Conservation (phyloP, 37 sponge, comb jelly and placozoan genomes). For the Axinella damicornis region DNA sequence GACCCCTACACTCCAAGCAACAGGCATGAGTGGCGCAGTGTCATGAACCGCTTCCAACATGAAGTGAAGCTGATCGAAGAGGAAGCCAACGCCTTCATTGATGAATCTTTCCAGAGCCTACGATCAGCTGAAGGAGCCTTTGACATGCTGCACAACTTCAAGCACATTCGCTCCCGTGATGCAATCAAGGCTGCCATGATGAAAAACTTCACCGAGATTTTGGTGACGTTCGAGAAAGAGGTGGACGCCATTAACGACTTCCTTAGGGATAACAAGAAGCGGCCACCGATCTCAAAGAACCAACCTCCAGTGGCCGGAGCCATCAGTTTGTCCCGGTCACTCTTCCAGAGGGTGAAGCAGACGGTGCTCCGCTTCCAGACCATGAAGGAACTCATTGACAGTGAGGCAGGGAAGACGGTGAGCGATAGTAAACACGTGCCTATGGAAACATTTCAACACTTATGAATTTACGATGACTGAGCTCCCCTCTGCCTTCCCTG, state of each 20-base stretch:
- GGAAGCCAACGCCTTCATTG: conserved; percentile 94
- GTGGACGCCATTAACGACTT: conserved; percentile 86
- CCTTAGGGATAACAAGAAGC: conserved; percentile 72
- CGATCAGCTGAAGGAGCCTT: conserved; percentile 99
- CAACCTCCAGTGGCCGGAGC: conserved; percentile 98
- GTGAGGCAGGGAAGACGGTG: conserved; percentile 84
- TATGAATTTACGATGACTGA: too few relatives aligned
- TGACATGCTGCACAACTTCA: conserved; percentile 99
- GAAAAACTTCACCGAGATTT: conserved; percentile 96
- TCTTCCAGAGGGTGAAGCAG: conserved; percentile 95
- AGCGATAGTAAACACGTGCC: conserved; percentile 9
- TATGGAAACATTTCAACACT: too few relatives aligned
- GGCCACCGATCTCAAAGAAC: conserved; percentile 92
- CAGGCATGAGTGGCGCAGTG: conserved; percentile 82
- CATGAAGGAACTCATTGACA: conserved; percentile 91
- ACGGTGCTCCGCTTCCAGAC: conserved; percentile 94
- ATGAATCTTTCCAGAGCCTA: conserved; percentile 95
- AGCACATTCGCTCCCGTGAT: conserved; percentile 86
- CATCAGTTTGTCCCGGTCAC: conserved; percentile 94
- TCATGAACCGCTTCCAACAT: conserved; percentile 93
- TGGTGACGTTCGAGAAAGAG: conserved; percentile 93
- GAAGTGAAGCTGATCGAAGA: conserved; percentile 92
- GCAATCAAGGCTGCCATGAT: conserved; percentile 97
- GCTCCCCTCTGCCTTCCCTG: not conserved
- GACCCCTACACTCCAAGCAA: conserved; percentile 84